Conservation (phyloP, 2,113 vertebrate genomes). For the Vulpes vulpes region DNA sequence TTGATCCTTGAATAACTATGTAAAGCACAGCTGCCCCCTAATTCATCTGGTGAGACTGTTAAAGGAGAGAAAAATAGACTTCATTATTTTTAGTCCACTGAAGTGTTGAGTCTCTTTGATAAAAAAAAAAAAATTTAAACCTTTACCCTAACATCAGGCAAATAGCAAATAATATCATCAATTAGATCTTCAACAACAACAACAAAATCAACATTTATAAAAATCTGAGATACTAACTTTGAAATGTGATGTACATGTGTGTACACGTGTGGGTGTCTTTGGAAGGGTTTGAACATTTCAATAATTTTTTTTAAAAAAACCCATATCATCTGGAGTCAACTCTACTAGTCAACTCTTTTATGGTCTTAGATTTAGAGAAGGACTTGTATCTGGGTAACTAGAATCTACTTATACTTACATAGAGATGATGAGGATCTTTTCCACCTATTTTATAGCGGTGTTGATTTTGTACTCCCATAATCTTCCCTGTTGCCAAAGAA, state of each 20-base stretch:
- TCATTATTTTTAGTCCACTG: not conserved
- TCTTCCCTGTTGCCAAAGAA: slow-evolving; percentile 8
- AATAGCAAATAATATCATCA: not conserved
- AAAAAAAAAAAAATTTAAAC: not conserved
- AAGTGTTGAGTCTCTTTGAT: not conserved
- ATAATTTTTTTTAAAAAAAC: not conserved
- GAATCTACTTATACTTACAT: not conserved
- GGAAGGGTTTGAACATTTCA: not conserved
- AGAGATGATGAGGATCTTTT: not conserved
- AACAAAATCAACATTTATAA: slow-evolving; percentile 29
- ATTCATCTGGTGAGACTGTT: not conserved
- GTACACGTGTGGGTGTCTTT: not conserved
- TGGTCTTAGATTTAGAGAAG: not conserved
- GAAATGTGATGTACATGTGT: not conserved
- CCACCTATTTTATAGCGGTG: not conserved
- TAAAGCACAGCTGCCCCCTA: not conserved
- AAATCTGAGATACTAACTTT: not conserved
- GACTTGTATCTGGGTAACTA: not conserved
- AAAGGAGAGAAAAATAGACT: slow-evolving; percentile 6
- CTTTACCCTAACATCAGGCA: not conserved
- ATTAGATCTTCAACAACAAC: not conserved
- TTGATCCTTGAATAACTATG: not conserved
- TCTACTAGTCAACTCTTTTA: not conserved
- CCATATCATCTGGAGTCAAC: not conserved
- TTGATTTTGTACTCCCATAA: not conserved